These are phyloP conservation scores for Myotis lucifugus DNA, from an alignment of 2,113 vertebrate genomes.

Conservation along the genomic window DNA sequence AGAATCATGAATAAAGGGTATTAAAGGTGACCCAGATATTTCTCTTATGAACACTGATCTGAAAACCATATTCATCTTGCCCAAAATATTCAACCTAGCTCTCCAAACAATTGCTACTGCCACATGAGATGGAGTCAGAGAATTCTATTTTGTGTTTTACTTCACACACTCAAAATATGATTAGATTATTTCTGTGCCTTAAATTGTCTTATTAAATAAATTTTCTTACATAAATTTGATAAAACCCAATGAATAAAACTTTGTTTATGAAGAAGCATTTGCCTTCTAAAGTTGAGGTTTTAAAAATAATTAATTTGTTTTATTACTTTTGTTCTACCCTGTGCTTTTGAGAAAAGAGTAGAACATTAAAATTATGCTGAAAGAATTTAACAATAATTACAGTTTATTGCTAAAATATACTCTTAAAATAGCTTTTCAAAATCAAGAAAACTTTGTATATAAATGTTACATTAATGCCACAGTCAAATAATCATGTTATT, in stretches of 20 bases:
- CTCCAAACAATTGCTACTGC: neutral
- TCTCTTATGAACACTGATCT: neutral
- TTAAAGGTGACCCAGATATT: neutral
- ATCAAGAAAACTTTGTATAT: neutral
- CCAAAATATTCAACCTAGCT: neutral
- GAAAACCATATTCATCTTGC: neutral
- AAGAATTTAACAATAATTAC: neutral
- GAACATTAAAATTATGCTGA: neutral
- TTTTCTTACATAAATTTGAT: neutral
- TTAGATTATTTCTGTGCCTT: neutral
- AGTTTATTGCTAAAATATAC: slow-evolving; percentile 2
- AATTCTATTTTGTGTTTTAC: neutral
- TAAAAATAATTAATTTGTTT: neutral
- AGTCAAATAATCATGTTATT: slow-evolving; percentile 56
- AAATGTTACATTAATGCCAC: neutral
- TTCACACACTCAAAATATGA: neutral
- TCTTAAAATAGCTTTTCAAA: slow-evolving; percentile 31
- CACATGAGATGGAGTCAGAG: neutral
- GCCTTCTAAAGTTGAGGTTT: neutral
- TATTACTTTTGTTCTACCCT: neutral
- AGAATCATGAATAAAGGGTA: neutral
- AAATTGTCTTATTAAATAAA: neutral
- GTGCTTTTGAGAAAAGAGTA: slow-evolving; percentile 16
- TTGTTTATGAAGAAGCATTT: neutral
- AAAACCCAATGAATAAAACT: slow-evolving; percentile 4